Conservation (phyloP, 1,140 invertebrate genomes). For the Muscidifurax raptorellus region DNA sequence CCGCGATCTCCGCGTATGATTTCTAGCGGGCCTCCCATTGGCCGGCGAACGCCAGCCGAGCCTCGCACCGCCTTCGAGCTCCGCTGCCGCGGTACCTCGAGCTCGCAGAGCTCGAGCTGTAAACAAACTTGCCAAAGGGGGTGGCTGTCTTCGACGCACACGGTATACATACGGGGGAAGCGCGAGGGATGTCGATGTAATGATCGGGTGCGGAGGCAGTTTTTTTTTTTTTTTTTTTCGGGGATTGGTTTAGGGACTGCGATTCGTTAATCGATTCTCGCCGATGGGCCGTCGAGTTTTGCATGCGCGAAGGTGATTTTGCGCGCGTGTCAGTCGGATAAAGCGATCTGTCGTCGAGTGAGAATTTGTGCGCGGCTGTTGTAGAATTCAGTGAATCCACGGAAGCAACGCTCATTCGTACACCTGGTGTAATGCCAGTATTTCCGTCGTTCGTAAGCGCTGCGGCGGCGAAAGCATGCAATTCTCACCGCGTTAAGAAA, state of each 20-base stretch:
- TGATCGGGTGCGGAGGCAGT: slow-evolving; percentile 50
- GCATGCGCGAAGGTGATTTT: too few species aligned
- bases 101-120: neutral
- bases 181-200: slow-evolving; percentile 46
- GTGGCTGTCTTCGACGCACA: too few species aligned
- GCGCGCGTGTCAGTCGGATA: too few species aligned
- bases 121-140: neutral
- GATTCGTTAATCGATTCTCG: slow-evolving; percentile 18
- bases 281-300: neutral
- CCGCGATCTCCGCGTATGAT: slow-evolving; percentile 67
- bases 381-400: too few species aligned
- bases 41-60: slow-evolving; percentile 50
- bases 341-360: neutral
- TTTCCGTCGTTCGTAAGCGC: neutral
- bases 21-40: slow-evolving; percentile 67
- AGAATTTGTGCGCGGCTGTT: too few species aligned
- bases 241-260: neutral
- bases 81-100: neutral
- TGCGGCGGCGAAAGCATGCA: neutral
- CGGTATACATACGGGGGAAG: too few species aligned
- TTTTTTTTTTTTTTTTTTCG: neutral
- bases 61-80: slow-evolving; percentile 64
- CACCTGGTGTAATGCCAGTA: neutral
- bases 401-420: neutral
- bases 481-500: neutral